Evolutionary conservation across 2,797 vertebrate species (phyloP).

Genomic region (Sciurus carolinensis): DNA sequence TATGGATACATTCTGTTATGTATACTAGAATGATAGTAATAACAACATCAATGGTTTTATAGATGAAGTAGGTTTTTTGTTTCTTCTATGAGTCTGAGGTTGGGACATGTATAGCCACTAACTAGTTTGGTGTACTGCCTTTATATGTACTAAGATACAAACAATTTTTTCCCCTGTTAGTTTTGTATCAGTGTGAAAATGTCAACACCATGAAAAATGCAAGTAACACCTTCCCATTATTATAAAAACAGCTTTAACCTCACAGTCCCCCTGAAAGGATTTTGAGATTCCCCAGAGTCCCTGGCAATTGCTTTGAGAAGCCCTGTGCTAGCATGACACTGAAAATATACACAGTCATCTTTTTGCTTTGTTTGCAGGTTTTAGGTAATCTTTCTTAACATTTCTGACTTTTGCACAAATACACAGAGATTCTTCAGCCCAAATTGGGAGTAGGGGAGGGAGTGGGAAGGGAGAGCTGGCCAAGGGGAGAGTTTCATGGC

Average conservation of each 20-base stretch:
- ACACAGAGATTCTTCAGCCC: not conserved
- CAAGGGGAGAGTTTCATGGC: fast-evolving
- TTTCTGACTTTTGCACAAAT: not conserved
- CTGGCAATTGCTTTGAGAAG: not conserved
- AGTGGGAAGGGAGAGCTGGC: not conserved
- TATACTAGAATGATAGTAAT: not conserved
- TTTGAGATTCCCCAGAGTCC: not conserved
- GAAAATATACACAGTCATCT: not conserved
- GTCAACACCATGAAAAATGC: constrained; percentile 26
- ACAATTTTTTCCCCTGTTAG: not conserved
- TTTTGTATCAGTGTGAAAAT: not conserved
- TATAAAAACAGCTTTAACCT: constrained; percentile 5
- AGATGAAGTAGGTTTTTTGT: not conserved
- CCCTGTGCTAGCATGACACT: not conserved
- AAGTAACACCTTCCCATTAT: not conserved
- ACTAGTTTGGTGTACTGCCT: not conserved
- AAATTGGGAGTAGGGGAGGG: not conserved
- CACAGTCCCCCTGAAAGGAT: not conserved
- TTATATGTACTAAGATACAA: not conserved
- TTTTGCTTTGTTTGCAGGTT: constrained; percentile 23
- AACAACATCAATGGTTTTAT: not conserved
- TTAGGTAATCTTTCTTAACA: not conserved
- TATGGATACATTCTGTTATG: not conserved
- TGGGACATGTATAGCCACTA: not conserved
- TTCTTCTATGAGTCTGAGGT: not conserved